phyloP scores from a whole-genome alignment of 2,888 invertebrate genomes.

The Caenorhabditis sp. region DNA sequence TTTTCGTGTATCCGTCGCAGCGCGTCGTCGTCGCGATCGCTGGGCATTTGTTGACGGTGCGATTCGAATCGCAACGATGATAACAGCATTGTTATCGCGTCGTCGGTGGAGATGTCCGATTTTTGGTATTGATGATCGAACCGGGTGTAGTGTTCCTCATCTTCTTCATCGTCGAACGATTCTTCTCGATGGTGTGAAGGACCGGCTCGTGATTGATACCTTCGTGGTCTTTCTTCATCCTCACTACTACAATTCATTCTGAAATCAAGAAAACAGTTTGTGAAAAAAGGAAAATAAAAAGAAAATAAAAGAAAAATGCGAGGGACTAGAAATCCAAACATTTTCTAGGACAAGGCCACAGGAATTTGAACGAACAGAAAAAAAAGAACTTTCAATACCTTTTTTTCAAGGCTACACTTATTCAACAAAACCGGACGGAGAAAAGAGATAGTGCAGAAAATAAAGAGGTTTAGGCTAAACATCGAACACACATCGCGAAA shows the following conservation, averaged over 20 bases:
- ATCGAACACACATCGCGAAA: no score
- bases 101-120: conserved; percentile 23
- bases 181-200: conserved; percentile 22
- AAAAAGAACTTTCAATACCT: not conserved
- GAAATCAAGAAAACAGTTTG: not conserved
- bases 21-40: conserved; percentile 36
- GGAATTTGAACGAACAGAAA: not conserved
- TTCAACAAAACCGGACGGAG: not conserved
- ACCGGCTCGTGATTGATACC: conserved; percentile 19
- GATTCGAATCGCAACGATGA: conserved; percentile 37
- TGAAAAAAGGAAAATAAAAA: no score
- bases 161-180: conserved; percentile 22
- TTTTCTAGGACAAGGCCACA: not conserved
- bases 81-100: conserved; percentile 32
- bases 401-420: not conserved
- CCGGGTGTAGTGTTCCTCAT: conserved; percentile 16
- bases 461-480: not conserved
- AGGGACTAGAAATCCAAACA: no score
- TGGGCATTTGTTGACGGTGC: conserved; percentile 18
- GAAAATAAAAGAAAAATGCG: no score
- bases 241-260: not conserved
- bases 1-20: conserved; percentile 42
- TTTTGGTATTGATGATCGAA: conserved; percentile 8
- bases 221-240: not conserved
- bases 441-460: not conserved